Evolutionary conservation across 1,140 invertebrate species (phyloP), one percentile per base, ranked within the genome.

Genomic region (Diabrotica virgifera): DNA sequence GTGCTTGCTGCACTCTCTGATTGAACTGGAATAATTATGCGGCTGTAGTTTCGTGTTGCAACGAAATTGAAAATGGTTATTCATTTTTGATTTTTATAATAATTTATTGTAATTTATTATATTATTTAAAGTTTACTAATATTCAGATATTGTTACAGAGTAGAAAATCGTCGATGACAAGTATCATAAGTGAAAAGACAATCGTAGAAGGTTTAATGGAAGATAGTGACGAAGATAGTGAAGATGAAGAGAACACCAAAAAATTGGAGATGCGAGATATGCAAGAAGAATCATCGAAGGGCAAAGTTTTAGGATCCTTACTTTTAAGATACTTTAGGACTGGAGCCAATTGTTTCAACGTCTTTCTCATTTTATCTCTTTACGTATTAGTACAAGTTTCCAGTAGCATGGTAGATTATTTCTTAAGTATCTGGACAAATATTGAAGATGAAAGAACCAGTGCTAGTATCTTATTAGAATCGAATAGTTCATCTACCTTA

Each of bases 341-440:
- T 0, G 91, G 91, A 7, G 81, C 85, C 5, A 86, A 85, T 2
- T 80, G 82, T 24, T 78, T 82, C 14, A 72, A 84, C 6, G 80
- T 92, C 0, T 59, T 82, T 0, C 64, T 85, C 0, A 80, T 92
- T 36, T 56, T 86, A 0, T 52, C 86, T 0, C 61, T 86, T 0
- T 82, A 89, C 70, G 11, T 91, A 0, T n/a, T 90, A 0, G 86
- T 89, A 0, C 91, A 93, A 80, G 77, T 84, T 0, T 77, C 84
- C 0, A 89, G 86, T 35, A 90, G 87, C 60, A 84, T 85, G 0
- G 84, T 85, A 6, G 92, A 94, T 75, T 94, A 86, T 74, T 94
- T 91, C 85, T 79, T 93, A 0, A 88, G 89, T 65, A 87, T 85
- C 63, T 94, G 92, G 93, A 83, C 82, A 0, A 70, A 70, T 13